Percentiles rank a stretch among this genome's conserved stretches.
phyloP scores from a whole-genome alignment of 2,113 vertebrate species.

The Martes martes region DNA sequence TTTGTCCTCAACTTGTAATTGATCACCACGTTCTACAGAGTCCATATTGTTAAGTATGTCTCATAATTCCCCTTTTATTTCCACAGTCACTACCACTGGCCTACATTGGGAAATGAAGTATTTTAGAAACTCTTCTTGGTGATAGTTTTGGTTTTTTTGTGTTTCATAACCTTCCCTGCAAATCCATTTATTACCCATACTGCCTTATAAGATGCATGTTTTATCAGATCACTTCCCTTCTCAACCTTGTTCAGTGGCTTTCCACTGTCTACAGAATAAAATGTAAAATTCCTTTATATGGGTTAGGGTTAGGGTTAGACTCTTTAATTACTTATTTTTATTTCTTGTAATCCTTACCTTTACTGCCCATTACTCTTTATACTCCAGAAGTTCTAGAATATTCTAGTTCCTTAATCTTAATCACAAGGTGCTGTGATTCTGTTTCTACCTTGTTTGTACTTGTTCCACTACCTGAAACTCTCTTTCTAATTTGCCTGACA shows the following conservation, averaged over 20 bases:
- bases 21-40: not conserved
- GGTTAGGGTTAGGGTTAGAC: not conserved
- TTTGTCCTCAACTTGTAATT: not conserved
- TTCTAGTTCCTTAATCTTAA: not conserved
- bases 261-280: conserved; percentile 11
- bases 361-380: not conserved
- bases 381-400: conserved; percentile 16
- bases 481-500: not conserved
- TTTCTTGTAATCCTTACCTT: not conserved
- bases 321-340: not conserved
- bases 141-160: not conserved
- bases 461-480: not conserved
- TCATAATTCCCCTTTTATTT: not conserved
- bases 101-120: not conserved
- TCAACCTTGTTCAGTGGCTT: conserved; percentile 26
- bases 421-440: not conserved
- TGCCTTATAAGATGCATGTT: not conserved
- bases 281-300: not conserved
- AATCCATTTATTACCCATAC: not conserved
- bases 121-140: not conserved
- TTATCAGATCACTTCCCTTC: not conserved
- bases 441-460: not conserved
- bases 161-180: not conserved
- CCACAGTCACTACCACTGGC: not conserved
- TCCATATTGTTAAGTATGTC: not conserved